Conservation (phyloP, 1,140 invertebrate species). For the Palaemon carinicauda region DNA sequence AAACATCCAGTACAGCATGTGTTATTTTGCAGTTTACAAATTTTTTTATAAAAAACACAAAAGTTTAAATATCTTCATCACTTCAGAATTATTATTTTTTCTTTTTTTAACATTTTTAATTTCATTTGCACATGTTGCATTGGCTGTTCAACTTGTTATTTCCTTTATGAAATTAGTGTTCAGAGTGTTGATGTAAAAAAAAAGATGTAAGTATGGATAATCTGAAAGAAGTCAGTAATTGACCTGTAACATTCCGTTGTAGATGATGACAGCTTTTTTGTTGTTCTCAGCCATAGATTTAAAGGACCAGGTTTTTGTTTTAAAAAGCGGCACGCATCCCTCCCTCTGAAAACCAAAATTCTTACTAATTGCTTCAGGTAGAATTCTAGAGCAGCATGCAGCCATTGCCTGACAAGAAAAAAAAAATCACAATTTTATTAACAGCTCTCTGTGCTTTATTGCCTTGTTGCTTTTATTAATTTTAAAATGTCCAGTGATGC, state of each 20-base stretch:
- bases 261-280: conserved; percentile 28
- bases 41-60: neutral
- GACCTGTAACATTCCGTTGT: conserved; percentile 52
- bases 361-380: neutral
- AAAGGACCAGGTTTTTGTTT: conserved; percentile 36
- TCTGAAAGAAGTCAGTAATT: conserved; percentile 27
- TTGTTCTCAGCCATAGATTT: conserved; percentile 29
- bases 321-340: conserved; percentile 46
- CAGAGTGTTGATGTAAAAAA: conserved; percentile 40
- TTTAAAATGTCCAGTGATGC: conserved; percentile 7
- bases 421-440: conserved; percentile 12
- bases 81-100: too few relatives aligned
- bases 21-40: conserved; percentile 7
- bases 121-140: neutral
- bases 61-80: neutral
- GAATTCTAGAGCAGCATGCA: conserved; percentile 12
- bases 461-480: conserved; percentile 37
- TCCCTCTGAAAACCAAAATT: conserved; percentile 14
- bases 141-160: conserved; percentile 22
- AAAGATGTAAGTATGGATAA: conserved; percentile 29
- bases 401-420: conserved; percentile 21
- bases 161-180: conserved; percentile 37
- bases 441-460: conserved; percentile 21
- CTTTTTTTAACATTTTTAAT: too few relatives aligned
- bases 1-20: conserved; percentile 7